Conservation (phyloP, 2,113 vertebrate genomes). For the Girardinichthys multiradiatus region DNA sequence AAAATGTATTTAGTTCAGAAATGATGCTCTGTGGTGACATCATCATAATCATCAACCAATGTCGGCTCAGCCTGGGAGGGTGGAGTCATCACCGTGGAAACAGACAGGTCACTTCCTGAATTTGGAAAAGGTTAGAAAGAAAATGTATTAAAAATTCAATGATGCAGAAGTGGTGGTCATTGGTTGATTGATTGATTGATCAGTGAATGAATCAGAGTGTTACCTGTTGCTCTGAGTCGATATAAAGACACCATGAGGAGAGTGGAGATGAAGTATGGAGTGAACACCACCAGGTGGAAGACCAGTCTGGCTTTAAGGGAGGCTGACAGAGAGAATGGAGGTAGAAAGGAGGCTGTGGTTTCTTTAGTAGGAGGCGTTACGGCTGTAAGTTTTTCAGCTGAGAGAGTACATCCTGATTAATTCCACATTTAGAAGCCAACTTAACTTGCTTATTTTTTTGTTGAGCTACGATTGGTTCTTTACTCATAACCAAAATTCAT, state of each 20-base stretch:
- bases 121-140: background rate
- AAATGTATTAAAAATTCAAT: too few relatives aligned
- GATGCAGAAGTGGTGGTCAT: too few relatives aligned
- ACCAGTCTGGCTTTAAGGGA: background rate
- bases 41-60: background rate
- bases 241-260: conserved; percentile 24
- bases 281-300: conserved; percentile 6
- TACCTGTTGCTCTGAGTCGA: conserved; percentile 18
- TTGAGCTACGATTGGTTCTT: too few relatives aligned
- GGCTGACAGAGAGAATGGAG: background rate
- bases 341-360: too few relatives aligned
- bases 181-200: too few relatives aligned
- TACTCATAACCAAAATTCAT: too few relatives aligned
- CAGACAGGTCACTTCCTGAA: background rate
- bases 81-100: background rate
- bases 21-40: conserved; percentile 21
- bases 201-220: background rate
- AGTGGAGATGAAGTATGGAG: conserved; percentile 29
- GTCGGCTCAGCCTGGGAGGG: background rate
- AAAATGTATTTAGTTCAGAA: background rate
- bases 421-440: too few relatives aligned
- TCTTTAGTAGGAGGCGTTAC: too few relatives aligned
- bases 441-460: too few relatives aligned
- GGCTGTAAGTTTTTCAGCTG: background rate
- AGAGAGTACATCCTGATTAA: background rate